These are phyloP conservation scores for Apostichopus japonicus DNA, from an alignment of 35 echinoderm and acorn worm species.

Conservation along the genomic window DNA sequence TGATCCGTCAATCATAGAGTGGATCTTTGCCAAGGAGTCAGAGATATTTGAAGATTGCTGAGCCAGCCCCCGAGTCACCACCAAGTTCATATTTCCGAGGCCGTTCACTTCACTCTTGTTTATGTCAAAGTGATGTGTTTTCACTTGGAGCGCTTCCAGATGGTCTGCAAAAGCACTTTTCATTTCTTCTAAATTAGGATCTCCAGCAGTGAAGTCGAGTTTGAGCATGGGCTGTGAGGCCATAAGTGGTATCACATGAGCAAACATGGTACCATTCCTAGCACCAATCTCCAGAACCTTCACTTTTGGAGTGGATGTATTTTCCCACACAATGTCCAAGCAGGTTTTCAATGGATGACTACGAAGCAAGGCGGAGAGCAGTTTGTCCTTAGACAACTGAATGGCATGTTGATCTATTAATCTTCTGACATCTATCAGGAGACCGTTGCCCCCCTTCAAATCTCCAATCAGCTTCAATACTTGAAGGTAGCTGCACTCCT, in stretches of 20 bases:
- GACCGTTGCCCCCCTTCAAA: constrained; percentile 35
- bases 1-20: constrained; percentile 32
- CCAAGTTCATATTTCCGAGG: constrained; percentile 58
- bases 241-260: constrained; percentile 60
- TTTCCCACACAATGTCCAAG: constrained; percentile 80
- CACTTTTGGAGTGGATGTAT: constrained; percentile 45
- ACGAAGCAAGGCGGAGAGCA: constrained; percentile 60
- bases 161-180: constrained; percentile 12
- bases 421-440: constrained; percentile 29
- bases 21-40: constrained; percentile 60
- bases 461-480: constrained; percentile 54
- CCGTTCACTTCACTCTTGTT: constrained; percentile 55
- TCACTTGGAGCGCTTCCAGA: constrained; percentile 66
- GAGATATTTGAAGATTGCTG: constrained; percentile 62
- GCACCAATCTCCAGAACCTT: constrained; percentile 86
- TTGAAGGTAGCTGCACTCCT: constrained; percentile 61
- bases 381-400: constrained; percentile 64
- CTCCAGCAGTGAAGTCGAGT: constrained; percentile 66
- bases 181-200: constrained; percentile 55
- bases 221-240: constrained; percentile 73
- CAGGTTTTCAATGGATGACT: constrained; percentile 71
- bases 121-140: constrained; percentile 62
- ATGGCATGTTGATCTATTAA: constrained; percentile 47
- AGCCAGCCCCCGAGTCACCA: constrained; percentile 64
- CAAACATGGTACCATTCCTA: constrained; percentile 60